Evolutionary conservation across 2,888 invertebrate species (phyloP).

Genomic region (Fragum sueziense): DNA sequence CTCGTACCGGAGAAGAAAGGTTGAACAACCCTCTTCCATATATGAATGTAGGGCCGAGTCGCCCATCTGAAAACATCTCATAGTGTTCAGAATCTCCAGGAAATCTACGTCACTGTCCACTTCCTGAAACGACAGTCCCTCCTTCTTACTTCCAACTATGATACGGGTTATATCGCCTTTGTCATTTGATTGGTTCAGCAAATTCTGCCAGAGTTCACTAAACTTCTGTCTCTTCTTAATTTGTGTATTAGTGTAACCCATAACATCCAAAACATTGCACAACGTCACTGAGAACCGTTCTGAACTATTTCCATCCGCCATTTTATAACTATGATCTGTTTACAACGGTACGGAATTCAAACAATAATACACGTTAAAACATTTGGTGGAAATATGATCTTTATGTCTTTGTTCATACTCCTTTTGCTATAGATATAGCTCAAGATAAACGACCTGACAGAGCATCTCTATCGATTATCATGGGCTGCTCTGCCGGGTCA

Average conservation of each 20-base stretch:
- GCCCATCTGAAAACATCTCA: neutral
- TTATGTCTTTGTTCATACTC: too few species aligned
- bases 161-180: neutral
- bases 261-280: neutral
- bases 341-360: too few species aligned
- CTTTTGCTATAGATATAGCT: too few species aligned
- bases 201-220: neutral
- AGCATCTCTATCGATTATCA: too few species aligned
- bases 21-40: neutral
- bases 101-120: constrained; percentile 2
- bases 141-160: constrained; percentile 13
- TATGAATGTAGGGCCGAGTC: neutral
- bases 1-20: neutral
- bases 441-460: too few species aligned
- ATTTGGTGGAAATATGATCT: too few species aligned
- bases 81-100: neutral
- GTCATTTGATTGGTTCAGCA: neutral
- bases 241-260: neutral
- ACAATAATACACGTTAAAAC: too few species aligned
- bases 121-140: constrained; percentile 3
- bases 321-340: neutral
- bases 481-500: too few species aligned
- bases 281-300: neutral
- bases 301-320: neutral
- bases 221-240: neutral